Base-by-base conservation (phyloP, 2,797 vertebrate species). In the Vespertilio murinus region DNA sequence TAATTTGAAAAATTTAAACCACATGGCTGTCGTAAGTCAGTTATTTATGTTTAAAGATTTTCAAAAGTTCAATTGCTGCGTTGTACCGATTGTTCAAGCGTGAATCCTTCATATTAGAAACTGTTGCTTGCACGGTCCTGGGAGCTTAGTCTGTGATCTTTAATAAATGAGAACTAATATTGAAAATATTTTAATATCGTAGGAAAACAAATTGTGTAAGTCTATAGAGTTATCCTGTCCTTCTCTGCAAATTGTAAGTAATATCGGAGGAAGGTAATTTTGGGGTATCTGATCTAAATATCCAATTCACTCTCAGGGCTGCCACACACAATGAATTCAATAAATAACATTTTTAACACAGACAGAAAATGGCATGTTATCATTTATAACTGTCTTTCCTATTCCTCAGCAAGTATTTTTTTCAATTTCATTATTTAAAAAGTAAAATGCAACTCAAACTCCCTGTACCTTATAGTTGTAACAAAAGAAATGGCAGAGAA, bases 1-100 rank as follows among this genome's bases (percentile, higher is more conserved):
- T 86, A 89, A 86, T 89, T 77, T 82, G 42, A 74, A 93, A 89
- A 91, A 91, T 49, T 23, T 78, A 91, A 96, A 88, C 64, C n/a
- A 83, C 38, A 82, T 49, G 75, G 33, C 25, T 17, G 7, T 70
- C 45, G 91, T 74, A 69, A 73, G 3, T 91, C 3, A 61, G 40
- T 75, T 61, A 69, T 47, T 86, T 93, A 82, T 74, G n/a, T 78
- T 95, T 74, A 83, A 86, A 90, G 33, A 61, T 85, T 92, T 67
- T 56, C n/a, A 70, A 54, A 93, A 79, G 25, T 33, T 93, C 45
- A 91, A 6, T 74, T 79, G 56, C 56, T 40, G 30, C 16, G 22
- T 89, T 70, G n/a, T 74, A 93, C 42, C 45, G 64, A 82, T 28
- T 30, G 25, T 80, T 80, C 18, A 40, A 30, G 6, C 54, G 61